Base-by-base conservation (phyloP, 2,113 vertebrate genomes). In the Toxotes jaculatrix region DNA sequence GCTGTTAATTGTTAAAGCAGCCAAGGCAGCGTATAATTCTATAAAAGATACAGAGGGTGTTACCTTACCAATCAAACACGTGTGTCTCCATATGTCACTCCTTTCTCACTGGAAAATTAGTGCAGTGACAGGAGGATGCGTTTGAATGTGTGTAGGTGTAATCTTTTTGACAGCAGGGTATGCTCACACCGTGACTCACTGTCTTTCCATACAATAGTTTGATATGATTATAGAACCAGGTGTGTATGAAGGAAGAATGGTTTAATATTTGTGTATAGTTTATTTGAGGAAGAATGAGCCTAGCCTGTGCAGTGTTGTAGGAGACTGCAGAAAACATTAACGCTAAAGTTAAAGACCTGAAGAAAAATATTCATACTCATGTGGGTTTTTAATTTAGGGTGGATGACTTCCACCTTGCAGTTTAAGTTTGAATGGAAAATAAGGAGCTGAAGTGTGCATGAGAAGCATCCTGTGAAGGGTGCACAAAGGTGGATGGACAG, bases 121-220 rank as follows among this genome's bases (percentile, higher is more conserved):
- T 34, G 67, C 74, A 57, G 73, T 81, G 80, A 69, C 73, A 70
- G 53, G 57, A 78, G 59, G 82, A 80, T 49, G 66, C 23, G 10
- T 82, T 65, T 70, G 64, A 77, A 47, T 53, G 80, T 80, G 74
- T 75, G 83, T 75, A 77, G 80, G 83, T 89, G 83, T 79, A 70
- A 89, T 87, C 61, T 62, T 63, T 88, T 67, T 82, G 90, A 91
- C 85, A 82, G 76, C 67, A 73, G 67, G 23, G 59, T 64, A 56
- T 16, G 10, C 53, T 79, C 56, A 45, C 12, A 14, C 80, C 83
- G 86, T 43, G 80, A 83, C 59, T 85, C 34, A 38, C 72, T 62
- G 71, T 65, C 73, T 83, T 67, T 87, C 57, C 62, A 86, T 84
- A 79, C 62, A 77, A 81, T 80, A 74, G 74, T 45, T 82, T 63